A percentile compares a stretch with the other conserved stretches of the same genome.
Conservation (phyloP, 2,888 invertebrate species). For the Xylota sylvarum region DNA sequence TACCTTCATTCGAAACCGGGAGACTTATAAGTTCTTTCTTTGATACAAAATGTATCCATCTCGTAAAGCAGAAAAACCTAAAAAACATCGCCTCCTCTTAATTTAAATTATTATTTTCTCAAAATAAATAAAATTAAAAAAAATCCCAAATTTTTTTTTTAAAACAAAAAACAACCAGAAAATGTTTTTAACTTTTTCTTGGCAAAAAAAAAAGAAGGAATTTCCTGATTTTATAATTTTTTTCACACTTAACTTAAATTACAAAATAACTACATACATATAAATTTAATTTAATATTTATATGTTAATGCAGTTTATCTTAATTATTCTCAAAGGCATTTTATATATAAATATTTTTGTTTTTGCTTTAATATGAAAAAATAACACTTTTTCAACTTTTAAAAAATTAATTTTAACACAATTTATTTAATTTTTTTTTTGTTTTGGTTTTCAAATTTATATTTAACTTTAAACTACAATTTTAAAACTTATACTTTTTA, state of each 20-base stretch:
- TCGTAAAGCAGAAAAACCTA: background rate
- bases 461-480: constrained; percentile 34
- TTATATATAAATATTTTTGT: constrained; percentile 51
- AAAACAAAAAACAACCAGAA: constrained; percentile 18
- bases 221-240: constrained; percentile 59
- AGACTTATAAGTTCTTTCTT: too few relatives aligned
- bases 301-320: constrained; percentile 65
- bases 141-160: constrained; percentile 6
- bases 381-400: constrained; percentile 59
- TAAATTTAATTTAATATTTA: constrained; percentile 44
- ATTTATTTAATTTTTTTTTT: constrained; percentile 10
- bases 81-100: background rate
- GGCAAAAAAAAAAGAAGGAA: constrained; percentile 32
- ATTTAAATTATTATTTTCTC: background rate
- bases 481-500: constrained; percentile 30
- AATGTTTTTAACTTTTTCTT: constrained; percentile 33
- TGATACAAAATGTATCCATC: too few relatives aligned
- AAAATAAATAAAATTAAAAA: constrained; percentile 18
- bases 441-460: constrained; percentile 16
- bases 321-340: constrained; percentile 74
- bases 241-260: constrained; percentile 42
- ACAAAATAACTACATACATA: constrained; percentile 48
- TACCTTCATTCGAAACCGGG: too few relatives aligned
- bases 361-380: constrained; percentile 57
- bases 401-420: constrained; percentile 56